phyloP scores from a whole-genome alignment of 2,797 vertebrate genomes.

The Loriculus beryllinus region DNA sequence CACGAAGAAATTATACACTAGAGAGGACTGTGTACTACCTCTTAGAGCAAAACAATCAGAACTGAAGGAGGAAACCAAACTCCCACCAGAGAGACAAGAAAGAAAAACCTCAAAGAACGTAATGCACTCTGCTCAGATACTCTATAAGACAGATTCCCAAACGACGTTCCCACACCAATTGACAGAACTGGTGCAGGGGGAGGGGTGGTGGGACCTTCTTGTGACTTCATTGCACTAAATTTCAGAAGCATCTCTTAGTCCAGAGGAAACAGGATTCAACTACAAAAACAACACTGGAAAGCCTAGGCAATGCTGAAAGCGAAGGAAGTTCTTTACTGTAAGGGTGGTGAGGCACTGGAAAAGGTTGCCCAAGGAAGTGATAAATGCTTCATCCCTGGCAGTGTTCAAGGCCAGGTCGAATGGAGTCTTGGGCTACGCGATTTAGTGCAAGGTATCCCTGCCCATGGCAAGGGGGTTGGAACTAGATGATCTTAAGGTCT shows the following conservation, averaged over 20 bases:
- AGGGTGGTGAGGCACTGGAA: neutral
- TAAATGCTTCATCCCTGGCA: neutral
- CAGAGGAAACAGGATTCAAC: neutral
- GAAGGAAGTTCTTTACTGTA: neutral
- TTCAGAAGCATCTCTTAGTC: neutral
- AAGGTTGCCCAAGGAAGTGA: neutral
- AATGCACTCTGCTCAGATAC: neutral
- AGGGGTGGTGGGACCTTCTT: neutral
- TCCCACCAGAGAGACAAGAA: neutral
- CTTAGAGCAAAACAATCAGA: neutral
- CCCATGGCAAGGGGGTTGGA: neutral
- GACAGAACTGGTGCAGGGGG: neutral
- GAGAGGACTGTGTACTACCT: neutral
- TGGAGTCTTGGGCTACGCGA: neutral
- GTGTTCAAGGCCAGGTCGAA: neutral
- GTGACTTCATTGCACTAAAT: neutral
- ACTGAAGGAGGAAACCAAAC: neutral
- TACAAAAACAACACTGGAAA: neutral
- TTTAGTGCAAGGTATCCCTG: neutral
- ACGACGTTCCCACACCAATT: neutral
- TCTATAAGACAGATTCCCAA: neutral
- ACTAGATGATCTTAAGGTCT: neutral
- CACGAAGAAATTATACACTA: neutral
- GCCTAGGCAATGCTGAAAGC: neutral
- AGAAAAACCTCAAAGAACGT: neutral